phyloP scores from a whole-genome alignment of 2,113 vertebrate genomes.

The Pelusios castaneus region DNA sequence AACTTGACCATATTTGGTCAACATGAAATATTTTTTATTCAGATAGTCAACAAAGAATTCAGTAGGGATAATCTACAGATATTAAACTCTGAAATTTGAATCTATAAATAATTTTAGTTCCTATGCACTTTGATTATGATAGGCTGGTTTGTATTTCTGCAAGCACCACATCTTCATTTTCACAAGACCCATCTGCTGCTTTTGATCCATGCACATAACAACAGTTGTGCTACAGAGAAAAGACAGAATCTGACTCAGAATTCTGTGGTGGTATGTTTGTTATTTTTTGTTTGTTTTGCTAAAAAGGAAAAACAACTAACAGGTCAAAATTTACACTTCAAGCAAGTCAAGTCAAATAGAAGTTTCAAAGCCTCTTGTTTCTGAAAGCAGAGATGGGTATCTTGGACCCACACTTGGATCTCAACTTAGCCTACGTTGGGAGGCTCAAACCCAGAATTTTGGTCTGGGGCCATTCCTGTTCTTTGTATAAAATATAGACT shows the following conservation, averaged over 20 bases:
- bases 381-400: not conserved
- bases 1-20: not conserved
- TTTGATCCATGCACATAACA: not conserved
- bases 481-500: not conserved
- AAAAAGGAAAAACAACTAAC: not conserved
- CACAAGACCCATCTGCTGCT: not conserved
- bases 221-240: not conserved
- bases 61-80: not conserved
- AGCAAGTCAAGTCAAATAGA: not conserved
- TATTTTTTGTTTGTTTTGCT: not conserved
- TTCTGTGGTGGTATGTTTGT: not conserved
- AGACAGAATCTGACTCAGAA: not conserved
- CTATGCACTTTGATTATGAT: not conserved
- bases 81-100: not conserved
- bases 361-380: not conserved
- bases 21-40: not conserved
- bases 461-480: not conserved
- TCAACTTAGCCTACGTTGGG: rapidly evolving
- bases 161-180: not conserved
- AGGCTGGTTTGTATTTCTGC: not conserved
- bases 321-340: not conserved
- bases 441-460: not conserved
- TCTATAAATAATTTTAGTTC: not conserved
- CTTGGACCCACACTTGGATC: not conserved
- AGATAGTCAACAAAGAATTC: not conserved